Evolutionary conservation across 2,888 invertebrate genomes (phyloP).

Genomic region (Nephrotoma guestfalica): DNA sequence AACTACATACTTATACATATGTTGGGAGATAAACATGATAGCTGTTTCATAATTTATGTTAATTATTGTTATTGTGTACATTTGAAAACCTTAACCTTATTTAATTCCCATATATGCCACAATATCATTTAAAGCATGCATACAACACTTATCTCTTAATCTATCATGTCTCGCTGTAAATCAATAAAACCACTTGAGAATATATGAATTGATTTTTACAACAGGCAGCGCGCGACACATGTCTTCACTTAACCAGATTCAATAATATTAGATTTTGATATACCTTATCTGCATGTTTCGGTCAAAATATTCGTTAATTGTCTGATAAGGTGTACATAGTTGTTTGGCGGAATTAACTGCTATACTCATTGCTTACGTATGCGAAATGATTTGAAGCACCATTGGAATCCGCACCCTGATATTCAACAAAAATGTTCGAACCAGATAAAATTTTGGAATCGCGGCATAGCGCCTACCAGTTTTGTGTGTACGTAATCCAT

Average conservation of each 20-base stretch:
- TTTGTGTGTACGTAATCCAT: too few species aligned
- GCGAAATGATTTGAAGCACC: too few species aligned
- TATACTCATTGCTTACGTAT: too few species aligned
- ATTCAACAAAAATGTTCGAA: too few species aligned
- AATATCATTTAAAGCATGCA: neutral
- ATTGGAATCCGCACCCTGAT: too few species aligned
- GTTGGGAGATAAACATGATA: neutral
- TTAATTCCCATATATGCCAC: neutral
- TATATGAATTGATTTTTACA: neutral
- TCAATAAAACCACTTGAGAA: neutral
- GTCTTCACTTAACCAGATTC: neutral
- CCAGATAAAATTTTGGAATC: too few species aligned
- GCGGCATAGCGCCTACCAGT: too few species aligned
- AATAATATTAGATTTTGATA: neutral
- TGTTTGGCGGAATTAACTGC: too few species aligned
- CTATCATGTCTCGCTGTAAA: neutral
- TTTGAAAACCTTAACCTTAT: neutral
- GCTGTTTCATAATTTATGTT: neutral
- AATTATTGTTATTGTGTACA: neutral
- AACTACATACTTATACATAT: neutral
- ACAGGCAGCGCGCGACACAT: neutral
- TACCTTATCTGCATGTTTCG: too few species aligned
- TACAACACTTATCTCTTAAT: neutral
- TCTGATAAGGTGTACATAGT: too few species aligned
- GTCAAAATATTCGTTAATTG: too few species aligned